Evolutionary conservation across 2,113 vertebrate species (phyloP), one percentile per base, ranked within the genome.

Genomic region (Hucho hucho): DNA sequence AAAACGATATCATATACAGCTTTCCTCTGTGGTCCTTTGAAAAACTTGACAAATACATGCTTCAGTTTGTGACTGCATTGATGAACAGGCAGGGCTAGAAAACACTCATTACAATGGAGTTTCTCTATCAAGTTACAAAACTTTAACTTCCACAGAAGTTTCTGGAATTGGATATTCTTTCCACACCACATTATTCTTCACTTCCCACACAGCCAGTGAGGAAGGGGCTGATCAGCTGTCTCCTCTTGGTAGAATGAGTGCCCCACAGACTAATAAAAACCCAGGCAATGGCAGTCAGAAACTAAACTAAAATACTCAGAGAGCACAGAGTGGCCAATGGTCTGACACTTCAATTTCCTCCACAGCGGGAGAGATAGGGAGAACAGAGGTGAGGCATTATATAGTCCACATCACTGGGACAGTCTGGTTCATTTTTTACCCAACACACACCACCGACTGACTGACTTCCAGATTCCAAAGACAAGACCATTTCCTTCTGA

Each of bases 321-420:
- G 68, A 61, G 58, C 6, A n/a, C 20, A 9, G 58, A 81, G 77
- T 64, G 64, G 77, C 83, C 84, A 83, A 75, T 76, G 80, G 83
- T 82, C 79, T 89, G 90, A 91, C 89, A 91, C 88, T 90, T 89
- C 87, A 90, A 92, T 92, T 92, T 90, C 88, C 88, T 88, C 83
- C 86, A 66, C 81, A 76, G 88, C 64, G 66, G 87, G 87, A 87
- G 84, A 87, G 84, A 87, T 89, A 86, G 83, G 80, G 83, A 88
- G 89, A 86, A 88, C 84, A 87, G 87, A 87, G 88, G 83, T 84
- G 81, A 78, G 4, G 81, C 75, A 86, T 90, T 87, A 87, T 81
- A 82, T 82, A 86, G 81, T 84, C 78, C 81, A 80, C 82, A 74
- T 87, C 20, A 63, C 78, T 11, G 46, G 77, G 73, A 67, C 75